Evolutionary conservation across 2,113 vertebrate species (phyloP), one percentile per base, ranked within the genome.

Genomic region (Ahaetulla prasina): DNA sequence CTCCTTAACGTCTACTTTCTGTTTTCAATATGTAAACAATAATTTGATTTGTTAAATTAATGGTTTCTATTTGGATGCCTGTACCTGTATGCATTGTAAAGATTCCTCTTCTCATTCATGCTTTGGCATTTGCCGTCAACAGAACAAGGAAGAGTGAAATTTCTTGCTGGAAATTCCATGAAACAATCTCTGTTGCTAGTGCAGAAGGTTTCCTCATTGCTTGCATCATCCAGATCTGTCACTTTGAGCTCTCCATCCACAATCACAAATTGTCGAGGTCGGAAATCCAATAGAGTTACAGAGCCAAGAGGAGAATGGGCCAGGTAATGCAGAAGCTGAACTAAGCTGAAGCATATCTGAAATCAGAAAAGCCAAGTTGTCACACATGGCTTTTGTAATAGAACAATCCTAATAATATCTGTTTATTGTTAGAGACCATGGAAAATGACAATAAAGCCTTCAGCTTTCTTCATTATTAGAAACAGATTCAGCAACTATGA

Each of bases 61-160:
- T 16, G 14, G 12, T 16, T 27, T 68, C 18, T 25, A 47, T 11
- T 3, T 27, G 89, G 53, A 88, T 57, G n/a, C n/a, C 68, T 12
- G 53, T 92, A 99, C 98, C 98, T 98, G 97, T 98, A 99, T 85
- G 98, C 98, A 0, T 99, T 99, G 97, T 99, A 99, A 92, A 99
- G 97, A 96, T 99, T 99, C 92, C 98, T 98, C 96, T 98, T 99
- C 94, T 99, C 98, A 0, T 99, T 99, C 97, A 99, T 98, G 92
- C 80, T 98, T 93, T 97, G 96, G n/a, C 98, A 99, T 95, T 97
- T 97, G 39, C 98, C 98, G 60, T 98, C 97, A 90, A 97, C 96
- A 0, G 97, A 98, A 96, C 98, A 99, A 55, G 97, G 96, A 85
- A 99, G 96, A 53, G 98, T 98, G 95, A 99, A 99, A 96, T 98